Conservation (phyloP, 1,140 invertebrate genomes). For the Sitophilus oryzae region DNA sequence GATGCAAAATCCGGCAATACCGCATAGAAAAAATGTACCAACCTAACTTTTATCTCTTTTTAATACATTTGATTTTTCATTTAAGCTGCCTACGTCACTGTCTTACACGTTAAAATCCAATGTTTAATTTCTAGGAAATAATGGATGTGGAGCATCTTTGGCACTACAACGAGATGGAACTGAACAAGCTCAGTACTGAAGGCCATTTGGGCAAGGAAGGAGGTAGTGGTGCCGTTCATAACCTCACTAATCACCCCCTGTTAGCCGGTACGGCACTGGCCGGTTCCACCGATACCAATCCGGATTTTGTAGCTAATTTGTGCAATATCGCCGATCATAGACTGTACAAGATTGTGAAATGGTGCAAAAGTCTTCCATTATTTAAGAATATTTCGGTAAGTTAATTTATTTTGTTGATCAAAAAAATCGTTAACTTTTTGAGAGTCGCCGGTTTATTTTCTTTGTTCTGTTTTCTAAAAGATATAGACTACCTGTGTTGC, state of each 20-base stretch:
- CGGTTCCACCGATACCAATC: constrained; percentile 62
- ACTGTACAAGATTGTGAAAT: constrained; percentile 96
- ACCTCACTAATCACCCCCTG: constrained; percentile 51
- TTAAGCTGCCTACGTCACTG: no score
- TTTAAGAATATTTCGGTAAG: constrained; percentile 91
- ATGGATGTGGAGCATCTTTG: constrained; percentile 91
- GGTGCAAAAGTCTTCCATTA: constrained; percentile 94
- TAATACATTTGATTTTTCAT: constrained; percentile 23
- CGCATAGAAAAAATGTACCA: no score
- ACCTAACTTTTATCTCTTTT: background rate
- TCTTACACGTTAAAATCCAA: no score
- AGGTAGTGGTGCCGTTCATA: constrained; percentile 41
- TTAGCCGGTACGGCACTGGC: constrained; percentile 51
- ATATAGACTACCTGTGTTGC: no score
- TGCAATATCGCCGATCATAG: constrained; percentile 92
- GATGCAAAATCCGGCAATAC: no score
- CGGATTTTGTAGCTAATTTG: constrained; percentile 79
- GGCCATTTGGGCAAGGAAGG: constrained; percentile 45
- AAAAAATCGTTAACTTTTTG: no score
- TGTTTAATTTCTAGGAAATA: constrained; percentile 84
- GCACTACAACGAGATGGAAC: constrained; percentile 76
- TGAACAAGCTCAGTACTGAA: constrained; percentile 51
- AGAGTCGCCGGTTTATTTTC: no score
- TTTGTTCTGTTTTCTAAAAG: no score
- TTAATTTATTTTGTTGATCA: constrained; percentile 21